Conservation (phyloP, 1,140 invertebrate species). For the Drosophila bocki region DNA sequence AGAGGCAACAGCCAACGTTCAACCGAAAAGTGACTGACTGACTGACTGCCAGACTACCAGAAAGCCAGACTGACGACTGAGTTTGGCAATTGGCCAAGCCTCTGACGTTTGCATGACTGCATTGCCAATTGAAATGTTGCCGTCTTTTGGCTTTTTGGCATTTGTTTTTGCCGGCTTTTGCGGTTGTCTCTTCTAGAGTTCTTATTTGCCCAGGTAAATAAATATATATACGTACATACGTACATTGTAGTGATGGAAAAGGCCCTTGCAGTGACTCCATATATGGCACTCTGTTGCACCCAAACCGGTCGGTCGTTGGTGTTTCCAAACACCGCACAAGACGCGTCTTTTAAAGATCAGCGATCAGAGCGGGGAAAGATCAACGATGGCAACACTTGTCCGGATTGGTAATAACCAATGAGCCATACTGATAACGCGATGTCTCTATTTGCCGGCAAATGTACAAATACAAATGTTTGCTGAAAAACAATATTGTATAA, state of each 20-base stretch:
- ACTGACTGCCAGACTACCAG: constrained; percentile 1
- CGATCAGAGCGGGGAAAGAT: constrained; percentile 31
- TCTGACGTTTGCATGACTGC: constrained; percentile 22
- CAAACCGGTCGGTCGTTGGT: constrained; percentile 15
- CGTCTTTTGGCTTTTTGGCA: constrained; percentile 64
- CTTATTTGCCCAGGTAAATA: constrained; percentile 27
- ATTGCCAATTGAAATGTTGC: constrained; percentile 70
- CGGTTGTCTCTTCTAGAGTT: constrained; percentile 22
- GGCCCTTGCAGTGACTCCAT: neutral
- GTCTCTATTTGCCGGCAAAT: constrained; percentile 19
- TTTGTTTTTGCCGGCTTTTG: constrained; percentile 34
- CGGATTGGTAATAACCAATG: constrained; percentile 18
- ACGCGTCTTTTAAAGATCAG: constrained; percentile 17
- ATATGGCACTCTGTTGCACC: neutral
- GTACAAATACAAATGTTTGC: constrained; percentile 2
- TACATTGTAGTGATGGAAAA: neutral
- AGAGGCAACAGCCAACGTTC: constrained; percentile 66
- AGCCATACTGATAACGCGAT: constrained; percentile 32
- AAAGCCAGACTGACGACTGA: constrained; percentile 9
- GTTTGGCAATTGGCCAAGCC: constrained; percentile 42
- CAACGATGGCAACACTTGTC: constrained; percentile 24
- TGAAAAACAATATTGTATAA: neutral
- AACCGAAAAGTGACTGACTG: constrained; percentile 20
- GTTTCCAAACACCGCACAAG: constrained; percentile 18
- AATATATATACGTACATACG: neutral